These are phyloP conservation scores for Sus scrofa DNA, from an alignment of 2,113 vertebrate species.

Conservation along the genomic window DNA sequence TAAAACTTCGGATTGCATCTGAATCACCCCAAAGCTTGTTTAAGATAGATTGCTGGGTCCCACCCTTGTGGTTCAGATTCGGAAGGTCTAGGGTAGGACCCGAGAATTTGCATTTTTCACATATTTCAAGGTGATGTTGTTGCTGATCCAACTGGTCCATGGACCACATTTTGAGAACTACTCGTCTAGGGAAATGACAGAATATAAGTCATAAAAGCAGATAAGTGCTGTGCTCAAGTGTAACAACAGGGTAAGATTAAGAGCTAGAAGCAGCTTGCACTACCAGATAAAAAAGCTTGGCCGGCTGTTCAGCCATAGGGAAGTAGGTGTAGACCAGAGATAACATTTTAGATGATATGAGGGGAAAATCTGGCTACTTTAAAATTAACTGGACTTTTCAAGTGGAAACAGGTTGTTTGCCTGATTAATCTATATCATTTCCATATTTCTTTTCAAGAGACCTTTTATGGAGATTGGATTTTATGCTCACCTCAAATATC, in stretches of 20 bases:
- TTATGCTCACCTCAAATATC: constrained; percentile 52
- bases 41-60: not conserved
- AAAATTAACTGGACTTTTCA: constrained; percentile 58
- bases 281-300: not conserved
- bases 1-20: not conserved
- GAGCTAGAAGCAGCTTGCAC: not conserved
- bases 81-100: not conserved
- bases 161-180: not conserved
- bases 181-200: not conserved
- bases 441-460: constrained; percentile 60
- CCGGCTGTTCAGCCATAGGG: not conserved
- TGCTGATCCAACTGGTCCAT: not conserved
- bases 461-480: constrained; percentile 64
- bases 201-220: not conserved
- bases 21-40: not conserved
- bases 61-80: not conserved
- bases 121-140: not conserved
- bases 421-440: constrained; percentile 60
- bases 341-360: constrained; percentile 26
- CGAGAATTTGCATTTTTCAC: not conserved
- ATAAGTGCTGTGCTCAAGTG: not conserved
- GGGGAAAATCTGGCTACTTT: constrained; percentile 16
- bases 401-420: constrained; percentile 60
- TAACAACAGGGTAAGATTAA: not conserved
- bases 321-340: not conserved